Conservation (phyloP, 37 sponge, comb jelly and placozoan genomes). For the Crambe crambe region DNA sequence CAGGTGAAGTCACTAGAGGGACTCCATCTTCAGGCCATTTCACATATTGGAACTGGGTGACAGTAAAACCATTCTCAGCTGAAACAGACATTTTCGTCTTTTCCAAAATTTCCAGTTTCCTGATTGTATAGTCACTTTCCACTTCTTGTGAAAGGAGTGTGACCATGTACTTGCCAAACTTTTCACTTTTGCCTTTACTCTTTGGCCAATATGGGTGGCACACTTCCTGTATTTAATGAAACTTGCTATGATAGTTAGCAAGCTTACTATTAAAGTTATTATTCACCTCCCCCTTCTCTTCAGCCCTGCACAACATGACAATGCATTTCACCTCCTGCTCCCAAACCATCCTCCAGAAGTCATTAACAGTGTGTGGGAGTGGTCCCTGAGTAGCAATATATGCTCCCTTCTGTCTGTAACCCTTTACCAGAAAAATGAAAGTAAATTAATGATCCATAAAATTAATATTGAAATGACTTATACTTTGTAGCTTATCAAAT, state of each 20-base stretch:
- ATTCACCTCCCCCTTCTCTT: constrained; percentile 23
- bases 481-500: too few relatives aligned
- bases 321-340: constrained; percentile 26
- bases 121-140: constrained; percentile 12
- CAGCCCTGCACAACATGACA: constrained; percentile 38
- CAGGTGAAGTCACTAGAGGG: constrained; percentile 14
- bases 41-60: constrained; percentile 54
- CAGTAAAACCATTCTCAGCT: background rate
- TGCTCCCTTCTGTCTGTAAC: constrained; percentile 30
- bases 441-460: too few relatives aligned
- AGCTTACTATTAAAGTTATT: background rate
- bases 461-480: too few relatives aligned
- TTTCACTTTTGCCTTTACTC: constrained; percentile 6
- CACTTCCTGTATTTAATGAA: constrained; percentile 13
- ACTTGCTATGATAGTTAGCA: background rate
- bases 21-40: constrained; percentile 43
- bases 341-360: constrained; percentile 84
- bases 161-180: constrained; percentile 40
- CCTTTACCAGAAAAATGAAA: constrained; percentile 7
- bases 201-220: constrained; percentile 58
- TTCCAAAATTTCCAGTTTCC: constrained; percentile 54
- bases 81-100: background rate
- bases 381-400: constrained; percentile 81
- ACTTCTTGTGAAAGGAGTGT: constrained; percentile 18
- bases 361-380: constrained; percentile 49